A percentile compares a stretch with the other conserved stretches of the same genome.
Evolutionary conservation across 2,888 invertebrate species (phyloP).

Genomic region (Dyspetes luteomarginatus): DNA sequence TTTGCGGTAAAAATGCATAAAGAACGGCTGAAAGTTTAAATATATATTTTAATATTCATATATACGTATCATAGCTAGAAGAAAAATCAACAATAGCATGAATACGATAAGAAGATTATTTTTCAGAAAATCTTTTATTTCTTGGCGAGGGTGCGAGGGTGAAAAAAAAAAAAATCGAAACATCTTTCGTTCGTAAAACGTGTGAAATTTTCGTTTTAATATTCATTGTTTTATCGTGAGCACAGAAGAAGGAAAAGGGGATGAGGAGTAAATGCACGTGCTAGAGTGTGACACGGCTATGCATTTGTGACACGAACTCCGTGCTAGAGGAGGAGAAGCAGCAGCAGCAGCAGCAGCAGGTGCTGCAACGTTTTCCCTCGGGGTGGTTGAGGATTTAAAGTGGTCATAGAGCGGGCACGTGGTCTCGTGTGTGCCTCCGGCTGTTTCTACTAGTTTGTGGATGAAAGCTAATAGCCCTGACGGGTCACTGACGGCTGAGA

Average conservation of each 20-base stretch:
- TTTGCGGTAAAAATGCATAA: slow-evolving; percentile 52
- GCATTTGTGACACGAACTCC: slow-evolving; percentile 34
- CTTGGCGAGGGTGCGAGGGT: neutral
- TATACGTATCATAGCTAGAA: neutral
- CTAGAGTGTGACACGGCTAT: slow-evolving; percentile 41
- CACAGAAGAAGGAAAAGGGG: neutral
- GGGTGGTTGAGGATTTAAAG: slow-evolving; percentile 49
- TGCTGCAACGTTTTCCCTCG: slow-evolving; percentile 7
- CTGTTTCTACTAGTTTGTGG: slow-evolving; percentile 55
- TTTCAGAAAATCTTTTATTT: slow-evolving; percentile 45
- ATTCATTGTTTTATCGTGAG: slow-evolving; percentile 60
- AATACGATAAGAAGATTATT: slow-evolving; percentile 23
- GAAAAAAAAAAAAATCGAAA: slow-evolving; percentile 15
- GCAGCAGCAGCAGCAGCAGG: slow-evolving; percentile 28
- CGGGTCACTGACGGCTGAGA: slow-evolving; percentile 45
- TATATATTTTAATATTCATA: neutral
- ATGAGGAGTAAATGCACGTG: slow-evolving; percentile 22
- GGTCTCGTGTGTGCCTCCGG: slow-evolving; percentile 32
- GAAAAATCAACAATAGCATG: neutral
- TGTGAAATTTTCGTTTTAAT: slow-evolving; percentile 59
- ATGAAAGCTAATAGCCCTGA: slow-evolving; percentile 64
- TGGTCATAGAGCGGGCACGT: slow-evolving; percentile 15
- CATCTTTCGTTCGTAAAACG: slow-evolving; percentile 21
- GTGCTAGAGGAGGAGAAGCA: slow-evolving; percentile 13
- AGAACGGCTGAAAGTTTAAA: slow-evolving; percentile 33